Evolutionary conservation across 2,888 invertebrate genomes (phyloP).

Genomic region (Branchipolynoe longqiensis): DNA sequence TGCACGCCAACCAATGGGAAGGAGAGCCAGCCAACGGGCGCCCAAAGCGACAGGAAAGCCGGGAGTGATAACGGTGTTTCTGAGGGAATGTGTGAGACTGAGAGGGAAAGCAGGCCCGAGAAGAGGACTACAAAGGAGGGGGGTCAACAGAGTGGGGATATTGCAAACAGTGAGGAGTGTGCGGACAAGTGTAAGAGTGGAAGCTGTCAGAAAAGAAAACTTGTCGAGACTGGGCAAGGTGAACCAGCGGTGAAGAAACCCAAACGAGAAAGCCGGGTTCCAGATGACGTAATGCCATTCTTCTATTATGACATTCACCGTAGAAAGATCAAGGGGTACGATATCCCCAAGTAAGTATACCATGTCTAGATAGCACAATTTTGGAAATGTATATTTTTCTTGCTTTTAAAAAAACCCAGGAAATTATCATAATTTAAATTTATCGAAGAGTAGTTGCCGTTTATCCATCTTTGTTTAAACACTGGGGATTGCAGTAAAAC

Average conservation of each 20-base stretch:
- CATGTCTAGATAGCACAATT: too few species aligned
- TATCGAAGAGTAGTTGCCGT: too few species aligned
- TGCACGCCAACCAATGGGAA: background rate
- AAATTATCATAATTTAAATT: too few species aligned
- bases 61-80: background rate
- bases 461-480: too few species aligned
- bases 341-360: constrained; percentile 74
- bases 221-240: background rate
- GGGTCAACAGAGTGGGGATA: background rate
- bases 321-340: constrained; percentile 68
- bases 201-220: background rate
- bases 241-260: constrained; percentile 16
- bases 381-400: too few species aligned
- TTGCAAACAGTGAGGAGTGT: background rate
- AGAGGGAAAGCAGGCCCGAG: background rate
- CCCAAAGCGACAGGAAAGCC: too few species aligned
- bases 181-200: background rate
- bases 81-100: background rate
- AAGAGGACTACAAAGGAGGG: background rate
- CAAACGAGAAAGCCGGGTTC: constrained; percentile 16
- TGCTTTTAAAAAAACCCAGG: too few species aligned
- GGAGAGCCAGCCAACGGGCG: too few species aligned
- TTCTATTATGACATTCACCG: constrained; percentile 75
- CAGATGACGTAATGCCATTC: constrained; percentile 66
- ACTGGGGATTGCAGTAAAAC: too few species aligned